Base-by-base conservation (phyloP, 2,888 invertebrate species). In the Noctua comes region DNA sequence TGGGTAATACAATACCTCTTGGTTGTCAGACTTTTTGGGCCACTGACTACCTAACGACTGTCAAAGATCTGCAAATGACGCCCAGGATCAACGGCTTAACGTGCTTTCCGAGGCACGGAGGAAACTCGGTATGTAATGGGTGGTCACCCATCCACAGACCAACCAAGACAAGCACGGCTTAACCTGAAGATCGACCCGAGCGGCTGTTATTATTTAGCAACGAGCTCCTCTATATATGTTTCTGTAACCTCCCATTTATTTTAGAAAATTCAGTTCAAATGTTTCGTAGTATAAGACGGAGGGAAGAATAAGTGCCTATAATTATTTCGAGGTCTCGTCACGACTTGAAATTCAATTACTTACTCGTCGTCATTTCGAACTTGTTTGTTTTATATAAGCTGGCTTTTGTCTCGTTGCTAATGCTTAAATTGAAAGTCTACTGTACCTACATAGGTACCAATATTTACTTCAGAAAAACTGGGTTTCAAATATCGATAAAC, bases 271-370 rank as follows among this genome's bases (percentile, higher is more conserved):
- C 5, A 62, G 48, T 76, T 57, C 62, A 68, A 85, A 70, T 59
- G 43, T 76, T 40, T 66, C 27, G 27, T 68, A 51, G 13, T 43
- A 13, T 43, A 43, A 59, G 31, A 40, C 43, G 48, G 66, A 59
- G 66, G 31, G 48, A 72, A 83, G 84, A 75, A 66, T 75, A 62
- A 85, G 73, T 74, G 68, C 48, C 75, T 66, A 71, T 77, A 79
- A 88, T 86, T 81, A 86, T 86, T 81, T 75, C 70, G 64, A 84
- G 57, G 76, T 88, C 73, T 71, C 76, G 54, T 73, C 79, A 72
- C 62, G 64, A 62, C 76, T 78, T 70, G 36, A 77, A 88, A 84
- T 87, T 76, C 73, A 88, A 87, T 83, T 82, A 82, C 64, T 82
- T 81, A 77, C 64, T 36, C 31, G 31, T 31, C 79, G 71, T 77